Evolutionary conservation across 1,140 invertebrate genomes (phyloP), one percentile per base, ranked within the genome.

Genomic region (Hesperophylax magnus): DNA sequence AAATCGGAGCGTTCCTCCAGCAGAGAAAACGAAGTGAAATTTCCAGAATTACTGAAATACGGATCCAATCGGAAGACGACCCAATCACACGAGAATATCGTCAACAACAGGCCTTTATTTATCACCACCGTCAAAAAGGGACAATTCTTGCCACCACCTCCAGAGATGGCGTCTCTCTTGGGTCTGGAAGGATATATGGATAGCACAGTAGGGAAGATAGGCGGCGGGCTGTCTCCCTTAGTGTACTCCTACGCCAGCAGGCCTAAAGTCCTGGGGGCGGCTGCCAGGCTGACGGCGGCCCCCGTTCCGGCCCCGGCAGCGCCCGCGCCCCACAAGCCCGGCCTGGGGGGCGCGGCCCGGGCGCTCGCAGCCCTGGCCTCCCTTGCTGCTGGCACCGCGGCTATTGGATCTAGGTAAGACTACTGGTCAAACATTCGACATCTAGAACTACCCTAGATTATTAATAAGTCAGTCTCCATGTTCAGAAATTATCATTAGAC

Each of bases 81-180:
- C 11, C 53, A 27, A 60, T 72, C 72, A 17, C 74, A 82, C 79
- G 81, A 86, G 53, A 83, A 74, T 67, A 65, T 31, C 34, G 82
- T 83, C 56, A 78, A 87, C 84, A 83, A 87, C 27, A 86, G 88
- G 52, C 92, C 92, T 7, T 92, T 93, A 0, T 96, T 96, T 85
- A 92, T 96, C 54, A 96, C 95, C 0, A 95, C 94, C 0, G 95
- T 96, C 7, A 94, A 93, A 79, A 93, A 91, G 24, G 95, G 95
- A 1, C 92, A 94, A 82, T 96, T 96, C 85, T 87, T 96, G 65
- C 93, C 94, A 85, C 95, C 95, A 1, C 94, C 95, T 0, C 93
- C 94, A 22, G 93, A 95, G 84, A 88, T 95, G 53, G 94, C 94
- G 0, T 87, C 89, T 18, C 89, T 94, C 1, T 88, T 94, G 3